Base-by-base conservation (phyloP, 1,140 invertebrate genomes). In the Brachionus angularis region DNA sequence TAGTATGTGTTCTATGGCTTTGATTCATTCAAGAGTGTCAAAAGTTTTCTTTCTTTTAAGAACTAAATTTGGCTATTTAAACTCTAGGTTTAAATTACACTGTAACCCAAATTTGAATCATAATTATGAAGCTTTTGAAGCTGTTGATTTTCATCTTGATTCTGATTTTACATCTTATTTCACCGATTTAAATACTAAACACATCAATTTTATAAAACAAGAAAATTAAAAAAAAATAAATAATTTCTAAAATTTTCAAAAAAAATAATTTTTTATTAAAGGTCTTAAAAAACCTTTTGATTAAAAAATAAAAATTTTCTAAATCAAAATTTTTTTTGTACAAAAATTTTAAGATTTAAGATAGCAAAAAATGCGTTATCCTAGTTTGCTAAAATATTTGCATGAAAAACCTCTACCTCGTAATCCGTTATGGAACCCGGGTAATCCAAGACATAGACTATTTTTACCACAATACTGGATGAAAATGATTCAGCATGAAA, bases 1-100 rank as follows among this genome's bases (percentile, higher is more conserved):
- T 25, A 47, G 34, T 36, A 71, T 71, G 70, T 71, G 70, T 33
- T 5, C 70, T 10, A 71, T 71, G 70, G 70, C 70, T n/a, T 34
- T 71, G 5, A 12, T 71, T 2, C 70, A 71, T 47, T 55, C 70
- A 46, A 29, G 70, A 29, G 33, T 71, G 18, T 33, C 36, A 8
- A 55, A 36, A 31, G 70, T 71, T 46, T 71, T 33, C 25, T 67
- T 14, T 33, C 31, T 67, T 3, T 50, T 67, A 1, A 46, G 23
- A 10, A 67, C 62, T 10, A 33, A 25, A 50, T 47, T 29, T 36
- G 62, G 62, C 18, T 67, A 47, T 18, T 33, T 67, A 14, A 23
- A 27, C 25, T n/a, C 62, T 4, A 46, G 47, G 8, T 46, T 46
- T 21, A 67, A 67, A 27, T 23, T 67, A 47, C 62, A 67, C 23